Conservation (phyloP, 2,888 invertebrate genomes). For the Epirrita christyi region DNA sequence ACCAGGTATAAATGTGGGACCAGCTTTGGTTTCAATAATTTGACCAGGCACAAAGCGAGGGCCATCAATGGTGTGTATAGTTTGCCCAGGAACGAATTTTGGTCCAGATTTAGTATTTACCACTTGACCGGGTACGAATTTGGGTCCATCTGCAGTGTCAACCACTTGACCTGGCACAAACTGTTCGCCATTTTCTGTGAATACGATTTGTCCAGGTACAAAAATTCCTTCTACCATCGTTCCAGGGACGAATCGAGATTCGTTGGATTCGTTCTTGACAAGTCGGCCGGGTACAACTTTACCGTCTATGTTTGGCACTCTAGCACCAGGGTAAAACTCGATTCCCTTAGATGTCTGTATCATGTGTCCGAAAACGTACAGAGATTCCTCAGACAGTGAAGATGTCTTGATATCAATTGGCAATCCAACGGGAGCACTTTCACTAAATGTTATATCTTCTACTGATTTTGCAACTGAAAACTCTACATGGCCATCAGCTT, state of each 20-base stretch:
- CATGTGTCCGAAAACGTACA: conserved; percentile 87
- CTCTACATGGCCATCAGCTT: conserved; percentile 79
- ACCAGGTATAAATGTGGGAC: conserved; percentile 91
- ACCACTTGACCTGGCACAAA: conserved; percentile 90
- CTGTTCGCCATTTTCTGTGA: conserved; percentile 88
- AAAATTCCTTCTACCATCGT: conserved; percentile 88
- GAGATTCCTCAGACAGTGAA: conserved; percentile 78
- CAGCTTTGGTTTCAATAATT: conserved; percentile 89
- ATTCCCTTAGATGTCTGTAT: conserved; percentile 87
- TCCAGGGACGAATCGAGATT: conserved; percentile 88
- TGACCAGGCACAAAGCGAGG: conserved; percentile 92
- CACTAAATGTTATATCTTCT: conserved; percentile 82
- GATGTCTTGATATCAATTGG: conserved; percentile 85
- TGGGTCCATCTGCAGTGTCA: conserved; percentile 87
- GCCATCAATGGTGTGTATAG: conserved; percentile 88
- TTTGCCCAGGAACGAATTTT: conserved; percentile 89
- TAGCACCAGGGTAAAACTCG: conserved; percentile 86
- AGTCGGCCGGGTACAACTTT: conserved; percentile 87
- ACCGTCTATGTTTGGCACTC: conserved; percentile 79
- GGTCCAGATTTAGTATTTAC: conserved; percentile 88
- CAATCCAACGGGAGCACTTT: conserved; percentile 82
- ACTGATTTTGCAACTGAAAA: conserved; percentile 86
- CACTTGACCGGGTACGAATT: conserved; percentile 92
- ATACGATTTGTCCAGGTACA: conserved; percentile 88
- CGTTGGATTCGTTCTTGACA: conserved; percentile 84